Evolutionary conservation across 2,888 invertebrate genomes (phyloP), one percentile per base, ranked within the genome.

Genomic region (Mesochorus sp.): DNA sequence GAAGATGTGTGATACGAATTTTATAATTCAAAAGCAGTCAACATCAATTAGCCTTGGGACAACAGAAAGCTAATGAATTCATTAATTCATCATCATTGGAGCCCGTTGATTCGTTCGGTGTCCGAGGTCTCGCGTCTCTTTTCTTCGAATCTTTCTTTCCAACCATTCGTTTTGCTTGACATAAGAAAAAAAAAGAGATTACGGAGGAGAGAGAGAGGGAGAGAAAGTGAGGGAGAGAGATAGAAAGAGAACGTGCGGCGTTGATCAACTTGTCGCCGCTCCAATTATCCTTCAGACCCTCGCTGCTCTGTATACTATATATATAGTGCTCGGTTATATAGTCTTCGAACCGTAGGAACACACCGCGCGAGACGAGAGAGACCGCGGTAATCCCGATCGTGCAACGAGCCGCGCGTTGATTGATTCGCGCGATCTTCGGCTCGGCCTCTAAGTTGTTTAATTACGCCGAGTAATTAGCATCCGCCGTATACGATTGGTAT

Each of bases 251-350:
- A 81, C 81, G 81, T 79, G 55, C 57, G 67, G 76, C 80, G 85
- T 85, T 86, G 85, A 86, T 87, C 86, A 85, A 87, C 87, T 86
- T 84, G 85, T 87, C 86, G 86, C 81, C 84, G 81, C 85, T 86
- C 85, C 85, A 86, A 86, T 86, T 87, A 86, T 86, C 83, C 81
- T 74, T 73, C 72, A 77, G 53, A 66, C 61, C 47, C 53, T 74
- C 61, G 74, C 53, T 49, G 57, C 53, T 31, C 34, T 47, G 51
- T 21, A 42, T 42, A 24, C 12, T 10, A 37, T 12, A 17, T 37
- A 14, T 17, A 2, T 55, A 42, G 31, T 21, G 34, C n/a, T n/a
- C 26, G 21, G 37, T 59, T 51, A 31, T 3, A 64, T n/a, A 55
- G 14, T 26, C 42, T 49, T 55, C 28, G 42, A 39, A 44, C 21